Conservation (phyloP, 1,140 invertebrate genomes). For the Asbolus verrucosus region DNA sequence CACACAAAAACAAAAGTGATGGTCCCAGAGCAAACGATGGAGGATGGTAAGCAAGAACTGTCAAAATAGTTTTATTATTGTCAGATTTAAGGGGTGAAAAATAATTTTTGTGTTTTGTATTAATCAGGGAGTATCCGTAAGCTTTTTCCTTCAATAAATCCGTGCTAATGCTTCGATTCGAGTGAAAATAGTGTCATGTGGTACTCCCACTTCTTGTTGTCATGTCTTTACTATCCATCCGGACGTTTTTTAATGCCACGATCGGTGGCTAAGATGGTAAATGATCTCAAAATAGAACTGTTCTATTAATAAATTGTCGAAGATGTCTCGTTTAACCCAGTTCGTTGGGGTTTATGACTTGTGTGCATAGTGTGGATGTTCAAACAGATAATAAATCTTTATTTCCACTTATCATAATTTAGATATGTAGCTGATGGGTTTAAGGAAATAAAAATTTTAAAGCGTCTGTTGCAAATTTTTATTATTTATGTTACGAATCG, state of each 20-base stretch:
- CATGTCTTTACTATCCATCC: neutral
- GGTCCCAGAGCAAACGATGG: conserved; percentile 58
- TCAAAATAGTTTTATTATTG: conserved; percentile 45
- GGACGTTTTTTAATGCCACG: neutral
- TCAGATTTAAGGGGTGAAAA: neutral
- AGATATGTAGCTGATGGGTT: too few species aligned
- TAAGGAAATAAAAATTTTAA: too few species aligned
- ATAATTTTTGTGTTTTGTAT: neutral
- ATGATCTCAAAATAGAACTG: conserved; percentile 1
- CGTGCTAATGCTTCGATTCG: neutral
- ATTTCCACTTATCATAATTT: too few species aligned
- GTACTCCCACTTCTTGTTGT: conserved; percentile 9
- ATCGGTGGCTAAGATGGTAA: too few species aligned
- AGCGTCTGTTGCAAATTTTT: too few species aligned
- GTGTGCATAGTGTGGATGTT: too few species aligned
- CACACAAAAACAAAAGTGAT: conserved; percentile 63
- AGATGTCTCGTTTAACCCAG: neutral
- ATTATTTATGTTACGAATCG: too few species aligned
- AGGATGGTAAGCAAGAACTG: conserved; percentile 57
- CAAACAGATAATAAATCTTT: too few species aligned
- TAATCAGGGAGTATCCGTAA: neutral
- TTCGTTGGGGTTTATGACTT: neutral
- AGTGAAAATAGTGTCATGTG: conserved; percentile 41
- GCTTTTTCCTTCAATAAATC: neutral
- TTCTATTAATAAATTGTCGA: neutral